Percentiles rank a stretch among this genome's conserved stretches.
Conservation (phyloP, 2,797 vertebrate genomes). For the Chaetophractus vellerosus region DNA sequence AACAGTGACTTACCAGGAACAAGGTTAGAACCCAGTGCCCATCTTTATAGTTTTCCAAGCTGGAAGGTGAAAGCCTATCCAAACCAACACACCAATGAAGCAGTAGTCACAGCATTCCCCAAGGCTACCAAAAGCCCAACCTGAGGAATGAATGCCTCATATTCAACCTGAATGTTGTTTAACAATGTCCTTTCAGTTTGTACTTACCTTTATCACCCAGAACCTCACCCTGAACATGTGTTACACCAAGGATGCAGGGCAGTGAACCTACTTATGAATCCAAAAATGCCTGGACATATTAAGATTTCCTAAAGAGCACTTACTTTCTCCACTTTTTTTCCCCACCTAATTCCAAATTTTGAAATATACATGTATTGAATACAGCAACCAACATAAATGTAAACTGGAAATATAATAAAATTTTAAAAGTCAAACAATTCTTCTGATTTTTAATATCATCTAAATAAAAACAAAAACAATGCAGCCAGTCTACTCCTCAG, state of each 20-base stretch:
- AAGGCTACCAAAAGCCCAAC: background rate
- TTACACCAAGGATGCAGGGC: background rate
- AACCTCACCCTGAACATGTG: background rate
- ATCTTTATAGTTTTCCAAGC: background rate
- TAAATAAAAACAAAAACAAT: constrained; percentile 61
- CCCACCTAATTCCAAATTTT: constrained; percentile 65
- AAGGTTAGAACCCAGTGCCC: background rate
- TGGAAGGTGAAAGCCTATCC: background rate
- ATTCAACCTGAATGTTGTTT: background rate
- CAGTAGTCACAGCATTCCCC: background rate
- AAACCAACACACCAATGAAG: background rate
- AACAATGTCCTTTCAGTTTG: background rate
- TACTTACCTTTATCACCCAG: background rate
- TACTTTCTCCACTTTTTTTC: background rate
- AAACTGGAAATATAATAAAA: constrained; percentile 56
- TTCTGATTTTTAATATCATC: constrained; percentile 29
- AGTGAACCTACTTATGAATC: background rate
- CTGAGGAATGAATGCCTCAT: background rate
- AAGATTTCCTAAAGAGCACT: constrained; percentile 19
- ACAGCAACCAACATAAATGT: background rate
- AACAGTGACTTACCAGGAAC: background rate
- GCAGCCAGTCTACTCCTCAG: constrained; percentile 93
- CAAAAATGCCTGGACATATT: background rate
- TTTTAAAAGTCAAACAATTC: constrained; percentile 58
- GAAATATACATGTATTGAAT: constrained; percentile 39